Percentiles rank a stretch among this genome's conserved stretches.
phyloP scores from a whole-genome alignment of 2,888 invertebrate species.

The Agelastica alni region DNA sequence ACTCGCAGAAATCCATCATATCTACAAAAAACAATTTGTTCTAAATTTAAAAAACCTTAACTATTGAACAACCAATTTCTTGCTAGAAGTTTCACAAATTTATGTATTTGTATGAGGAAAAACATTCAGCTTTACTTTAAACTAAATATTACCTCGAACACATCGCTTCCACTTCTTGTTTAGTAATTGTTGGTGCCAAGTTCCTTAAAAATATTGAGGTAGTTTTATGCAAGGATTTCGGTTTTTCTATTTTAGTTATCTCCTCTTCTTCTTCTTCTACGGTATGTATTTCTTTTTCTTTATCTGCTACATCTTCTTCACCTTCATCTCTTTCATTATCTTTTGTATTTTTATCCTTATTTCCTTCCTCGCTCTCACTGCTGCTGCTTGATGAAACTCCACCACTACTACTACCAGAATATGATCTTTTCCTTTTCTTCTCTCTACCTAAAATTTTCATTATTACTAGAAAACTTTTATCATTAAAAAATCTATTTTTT shows the following conservation, averaged over 20 bases:
- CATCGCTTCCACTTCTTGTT: conserved; percentile 94
- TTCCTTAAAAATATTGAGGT: conserved; percentile 96
- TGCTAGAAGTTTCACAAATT: too few species aligned
- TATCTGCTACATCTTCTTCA: conserved; percentile 38
- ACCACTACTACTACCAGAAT: conserved; percentile 60
- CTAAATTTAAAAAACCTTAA: too few species aligned
- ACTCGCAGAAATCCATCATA: conserved; percentile 94
- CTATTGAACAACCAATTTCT: too few species aligned
- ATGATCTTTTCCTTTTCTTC: conserved; percentile 58
- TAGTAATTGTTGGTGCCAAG: conserved; percentile 93
- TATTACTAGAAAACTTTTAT: too few species aligned
- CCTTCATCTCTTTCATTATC: too few species aligned
- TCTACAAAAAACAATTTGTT: conserved; percentile 58
- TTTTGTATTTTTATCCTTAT: conserved; percentile 41
- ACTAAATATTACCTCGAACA: conserved; percentile 45
- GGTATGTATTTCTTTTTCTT: conserved; percentile 54
- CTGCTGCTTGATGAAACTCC: conserved; percentile 58
- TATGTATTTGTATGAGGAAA: too few species aligned
- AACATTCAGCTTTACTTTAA: too few species aligned
- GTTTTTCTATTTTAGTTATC: conserved; percentile 59
- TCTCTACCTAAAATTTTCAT: conserved; percentile 27
- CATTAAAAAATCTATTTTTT: too few species aligned
- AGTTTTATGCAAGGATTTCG: conserved; percentile 87
- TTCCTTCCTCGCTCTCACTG: conserved; percentile 58
- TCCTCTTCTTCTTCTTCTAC: conserved; percentile 59